Base-by-base conservation (phyloP, 2,113 vertebrate species). In the Sula dactylatra region DNA sequence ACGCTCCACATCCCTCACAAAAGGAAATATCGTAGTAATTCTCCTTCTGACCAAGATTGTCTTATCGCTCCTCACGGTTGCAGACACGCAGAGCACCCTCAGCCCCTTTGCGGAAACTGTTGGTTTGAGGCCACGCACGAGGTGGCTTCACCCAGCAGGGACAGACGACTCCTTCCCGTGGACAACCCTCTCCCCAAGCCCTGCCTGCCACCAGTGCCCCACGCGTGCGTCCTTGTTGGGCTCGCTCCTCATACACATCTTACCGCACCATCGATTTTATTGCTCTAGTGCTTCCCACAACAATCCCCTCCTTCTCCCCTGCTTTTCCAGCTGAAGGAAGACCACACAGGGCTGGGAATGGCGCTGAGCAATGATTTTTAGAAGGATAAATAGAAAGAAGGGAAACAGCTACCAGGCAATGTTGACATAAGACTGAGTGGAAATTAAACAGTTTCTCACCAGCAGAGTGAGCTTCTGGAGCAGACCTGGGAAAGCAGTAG, bases 351-450 rank as follows among this genome's bases (percentile, higher is more conserved):
- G 54, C 62, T 93, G 93, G 71, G 92, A 96, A 93, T 66, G 42
- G 50, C 50, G 85, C 92, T 86, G 74, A 95, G 88, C 40, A 7
- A 47, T 59, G 90, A 78, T 73, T 97, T 94, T 77, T 86, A 74
- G 67, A 9, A 92, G 74, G 38, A 93, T 93, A 94, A 94, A 96
- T 34, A 94, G 55, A 94, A 93, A 90, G 78, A 91, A 94, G 82
- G 79, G 88, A 96, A 96, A 93, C 79, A 82, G 88, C 74, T 86
- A 88, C 71, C 82, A 90, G 73, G 67, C 79, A 55, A 59, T 95
- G 95, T 97, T 96, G 93, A 95, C 85, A 71, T 88, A 97, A 96
- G 90, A 15, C 85, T 77, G 82, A 92, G 71, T 95, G 96, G 93
- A 94, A 95, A 93, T 92, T 83, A 88, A 97, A 78, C 71, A 78